These are phyloP conservation scores for Micrasema longulum DNA, from an alignment of 1,140 invertebrate species.

Conservation along the genomic window DNA sequence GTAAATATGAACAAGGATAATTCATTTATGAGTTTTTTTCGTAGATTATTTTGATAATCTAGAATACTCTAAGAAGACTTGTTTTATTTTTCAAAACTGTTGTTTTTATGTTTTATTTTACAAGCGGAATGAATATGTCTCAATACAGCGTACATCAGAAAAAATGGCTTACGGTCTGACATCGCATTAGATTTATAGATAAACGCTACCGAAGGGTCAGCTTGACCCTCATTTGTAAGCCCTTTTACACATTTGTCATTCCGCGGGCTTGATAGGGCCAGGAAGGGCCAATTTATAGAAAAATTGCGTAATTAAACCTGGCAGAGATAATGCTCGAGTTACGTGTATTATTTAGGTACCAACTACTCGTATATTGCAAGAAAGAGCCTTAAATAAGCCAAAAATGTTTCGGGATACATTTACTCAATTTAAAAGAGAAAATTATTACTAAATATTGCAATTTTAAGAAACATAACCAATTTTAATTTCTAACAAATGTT, in stretches of 20 bases:
- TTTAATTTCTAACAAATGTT: not conserved
- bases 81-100: too few species aligned
- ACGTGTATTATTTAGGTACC: too few species aligned
- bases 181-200: conserved; percentile 22
- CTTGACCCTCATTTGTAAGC: conserved; percentile 30
- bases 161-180: conserved; percentile 2
- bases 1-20: too few species aligned
- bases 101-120: too few species aligned
- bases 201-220: not conserved
- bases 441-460: not conserved
- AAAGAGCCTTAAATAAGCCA: too few species aligned
- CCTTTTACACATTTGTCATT: conserved; percentile 27
- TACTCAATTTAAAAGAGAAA: not conserved
- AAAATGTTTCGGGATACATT: too few species aligned
- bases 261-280: conserved; percentile 1
- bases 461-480: not conserved
- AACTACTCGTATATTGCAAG: too few species aligned
- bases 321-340: conserved; percentile 2
- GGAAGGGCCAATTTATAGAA: conserved; percentile 30
- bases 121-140: too few species aligned
- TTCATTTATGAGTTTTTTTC: too few species aligned
- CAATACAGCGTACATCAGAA: conserved; percentile 22
- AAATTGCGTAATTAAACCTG: conserved; percentile 38
- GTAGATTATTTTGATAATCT: too few species aligned
- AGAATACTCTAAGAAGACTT: too few species aligned